phyloP scores from a whole-genome alignment of 2,113 vertebrate species.

The Rhombomys opimus region DNA sequence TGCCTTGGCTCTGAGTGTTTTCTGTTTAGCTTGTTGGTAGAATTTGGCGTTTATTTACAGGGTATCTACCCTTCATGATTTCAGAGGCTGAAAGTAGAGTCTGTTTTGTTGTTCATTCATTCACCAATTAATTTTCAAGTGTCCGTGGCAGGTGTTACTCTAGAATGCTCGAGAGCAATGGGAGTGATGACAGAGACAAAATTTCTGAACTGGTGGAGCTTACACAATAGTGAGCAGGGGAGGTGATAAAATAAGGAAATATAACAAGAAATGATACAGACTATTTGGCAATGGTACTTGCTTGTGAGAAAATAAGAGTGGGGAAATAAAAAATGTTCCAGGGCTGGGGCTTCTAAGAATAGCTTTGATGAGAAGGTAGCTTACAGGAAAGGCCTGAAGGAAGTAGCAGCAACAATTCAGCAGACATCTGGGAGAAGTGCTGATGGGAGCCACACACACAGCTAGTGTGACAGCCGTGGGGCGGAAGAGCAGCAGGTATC shows the following conservation, averaged over 20 bases:
- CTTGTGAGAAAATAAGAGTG: not conserved
- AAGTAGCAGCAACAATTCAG: not conserved
- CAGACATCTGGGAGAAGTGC: no score
- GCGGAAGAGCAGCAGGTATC: not conserved
- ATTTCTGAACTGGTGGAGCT: not conserved
- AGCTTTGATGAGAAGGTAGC: not conserved
- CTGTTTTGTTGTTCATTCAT: not conserved
- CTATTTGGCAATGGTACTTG: not conserved
- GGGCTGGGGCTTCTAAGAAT: not conserved
- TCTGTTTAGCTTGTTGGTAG: conserved; percentile 11
- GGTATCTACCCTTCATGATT: not conserved
- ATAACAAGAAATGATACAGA: not conserved
- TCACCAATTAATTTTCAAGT: not conserved
- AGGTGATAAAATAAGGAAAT: not conserved
- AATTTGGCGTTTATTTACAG: conserved; percentile 15
- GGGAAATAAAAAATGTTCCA: not conserved
- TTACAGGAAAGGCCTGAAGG: not conserved
- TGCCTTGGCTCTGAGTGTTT: not conserved
- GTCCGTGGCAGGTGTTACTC: not conserved
- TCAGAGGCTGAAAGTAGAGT: not conserved
- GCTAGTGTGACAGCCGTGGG: not conserved
- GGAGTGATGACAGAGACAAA: not conserved
- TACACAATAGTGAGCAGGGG: not conserved
- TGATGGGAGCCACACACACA: not conserved
- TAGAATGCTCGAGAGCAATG: not conserved